Conservation (phyloP, 2,797 vertebrate species). For the Micromesistius poutassou region DNA sequence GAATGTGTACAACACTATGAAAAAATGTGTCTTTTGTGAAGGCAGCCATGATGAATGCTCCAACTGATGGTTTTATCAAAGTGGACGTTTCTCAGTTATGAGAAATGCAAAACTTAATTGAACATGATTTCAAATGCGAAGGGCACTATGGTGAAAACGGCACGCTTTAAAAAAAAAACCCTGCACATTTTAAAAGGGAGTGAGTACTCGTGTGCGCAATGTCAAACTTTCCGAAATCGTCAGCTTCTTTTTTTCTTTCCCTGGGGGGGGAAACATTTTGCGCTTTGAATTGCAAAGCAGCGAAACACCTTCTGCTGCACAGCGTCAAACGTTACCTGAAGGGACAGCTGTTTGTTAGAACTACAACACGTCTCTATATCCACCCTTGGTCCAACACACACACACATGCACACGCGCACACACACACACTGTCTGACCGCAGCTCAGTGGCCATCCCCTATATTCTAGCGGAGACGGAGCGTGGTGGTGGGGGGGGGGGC, state of each 20-base stretch:
- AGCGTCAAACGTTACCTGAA: neutral
- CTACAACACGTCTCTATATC: neutral
- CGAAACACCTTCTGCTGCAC: neutral
- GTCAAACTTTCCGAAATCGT: neutral
- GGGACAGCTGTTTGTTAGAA: neutral
- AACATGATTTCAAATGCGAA: neutral
- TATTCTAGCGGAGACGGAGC: neutral
- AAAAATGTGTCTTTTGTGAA: neutral
- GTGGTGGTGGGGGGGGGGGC: conserved; percentile 19
- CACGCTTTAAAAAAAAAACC: neutral
- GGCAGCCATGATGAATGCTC: too few relatives aligned
- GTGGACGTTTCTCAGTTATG: too few relatives aligned
- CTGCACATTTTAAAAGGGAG: neutral
- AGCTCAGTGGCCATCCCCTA: neutral
- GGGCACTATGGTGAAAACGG: neutral
- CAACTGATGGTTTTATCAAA: too few relatives aligned
- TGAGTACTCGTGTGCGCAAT: neutral
- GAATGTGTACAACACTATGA: neutral
- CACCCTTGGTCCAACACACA: neutral
- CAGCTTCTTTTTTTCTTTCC: neutral
- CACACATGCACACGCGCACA: neutral
- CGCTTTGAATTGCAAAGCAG: neutral
- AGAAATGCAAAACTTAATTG: neutral
- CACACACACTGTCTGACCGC: neutral
- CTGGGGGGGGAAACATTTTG: neutral